Conservation (phyloP, 1,140 invertebrate genomes). For the Neuroterus valhalla region DNA sequence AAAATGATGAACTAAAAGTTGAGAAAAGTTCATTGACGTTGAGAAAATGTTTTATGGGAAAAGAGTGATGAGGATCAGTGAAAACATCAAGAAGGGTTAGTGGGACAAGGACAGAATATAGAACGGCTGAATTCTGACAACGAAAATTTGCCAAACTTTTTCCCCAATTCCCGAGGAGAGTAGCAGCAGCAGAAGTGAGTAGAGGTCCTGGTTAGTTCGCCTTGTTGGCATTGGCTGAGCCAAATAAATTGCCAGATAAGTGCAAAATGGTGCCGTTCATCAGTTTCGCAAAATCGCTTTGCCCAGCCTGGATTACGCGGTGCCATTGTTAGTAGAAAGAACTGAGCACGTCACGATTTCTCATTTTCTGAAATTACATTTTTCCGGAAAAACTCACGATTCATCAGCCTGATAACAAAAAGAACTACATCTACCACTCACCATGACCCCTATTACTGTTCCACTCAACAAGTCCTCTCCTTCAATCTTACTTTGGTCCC, state of each 20-base stretch:
- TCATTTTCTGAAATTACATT: constrained; percentile 26
- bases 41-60: neutral
- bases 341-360: constrained; percentile 18
- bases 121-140: constrained; percentile 22
- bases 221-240: constrained; percentile 29
- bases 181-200: constrained; percentile 32
- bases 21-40: neutral
- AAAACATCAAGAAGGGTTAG: constrained; percentile 45
- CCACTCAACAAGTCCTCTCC: neutral
- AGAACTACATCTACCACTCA: neutral
- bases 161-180: constrained; percentile 23
- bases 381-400: constrained; percentile 1
- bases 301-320: constrained; percentile 13
- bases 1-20: neutral
- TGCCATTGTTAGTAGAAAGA: constrained; percentile 24
- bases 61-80: constrained; percentile 9
- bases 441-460: too few relatives aligned
- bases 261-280: constrained; percentile 39
- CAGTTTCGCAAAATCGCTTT: constrained; percentile 28
- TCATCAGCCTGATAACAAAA: constrained; percentile 27
- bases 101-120: constrained; percentile 43
- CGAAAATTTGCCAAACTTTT: constrained; percentile 45
- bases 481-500: neutral
- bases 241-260: constrained; percentile 42
- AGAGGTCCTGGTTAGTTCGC: constrained; percentile 4